These are phyloP conservation scores for Rhagonycha lutea DNA, from an alignment of 2,888 invertebrate species.

Conservation along the genomic window DNA sequence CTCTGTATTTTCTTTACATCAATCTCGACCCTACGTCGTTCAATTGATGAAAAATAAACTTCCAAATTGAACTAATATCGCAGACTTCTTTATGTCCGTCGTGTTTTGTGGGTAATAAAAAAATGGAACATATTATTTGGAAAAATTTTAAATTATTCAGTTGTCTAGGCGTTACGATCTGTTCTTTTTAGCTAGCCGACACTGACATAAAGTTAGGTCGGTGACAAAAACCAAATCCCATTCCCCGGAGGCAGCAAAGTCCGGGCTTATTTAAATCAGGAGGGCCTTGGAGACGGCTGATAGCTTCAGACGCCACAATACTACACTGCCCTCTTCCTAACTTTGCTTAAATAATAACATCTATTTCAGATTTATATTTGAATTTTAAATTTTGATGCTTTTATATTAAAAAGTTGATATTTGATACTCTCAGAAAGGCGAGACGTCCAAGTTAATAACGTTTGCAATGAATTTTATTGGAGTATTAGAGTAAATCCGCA, in stretches of 20 bases:
- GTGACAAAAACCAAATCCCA: constrained; percentile 56
- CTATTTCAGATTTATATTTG: constrained; percentile 29
- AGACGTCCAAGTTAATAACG: constrained; percentile 14
- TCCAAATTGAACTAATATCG: background rate
- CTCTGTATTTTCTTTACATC: constrained; percentile 26
- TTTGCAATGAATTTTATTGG: constrained; percentile 28
- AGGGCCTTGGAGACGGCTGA: constrained; percentile 54
- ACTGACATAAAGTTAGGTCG: constrained; percentile 53
- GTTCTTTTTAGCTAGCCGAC: constrained; percentile 47
- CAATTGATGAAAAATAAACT: constrained; percentile 21
- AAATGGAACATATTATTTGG: background rate
- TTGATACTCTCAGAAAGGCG: background rate
- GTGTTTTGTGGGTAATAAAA: background rate
- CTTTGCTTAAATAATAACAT: constrained; percentile 31
- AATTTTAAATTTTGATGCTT: constrained; percentile 24
- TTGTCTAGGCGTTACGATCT: constrained; percentile 50
- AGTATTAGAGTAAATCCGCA: constrained; percentile 30
- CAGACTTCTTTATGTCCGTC: background rate
- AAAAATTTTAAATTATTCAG: constrained; percentile 34
- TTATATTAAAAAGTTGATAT: constrained; percentile 6
- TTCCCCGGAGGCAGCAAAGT: constrained; percentile 51
- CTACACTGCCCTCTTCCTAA: constrained; percentile 51
- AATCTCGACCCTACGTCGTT: constrained; percentile 9
- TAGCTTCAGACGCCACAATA: constrained; percentile 55
- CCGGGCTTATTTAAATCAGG: constrained; percentile 56